Conservation (phyloP, 2,797 vertebrate genomes). For the Triplophysa bombifrons region DNA sequence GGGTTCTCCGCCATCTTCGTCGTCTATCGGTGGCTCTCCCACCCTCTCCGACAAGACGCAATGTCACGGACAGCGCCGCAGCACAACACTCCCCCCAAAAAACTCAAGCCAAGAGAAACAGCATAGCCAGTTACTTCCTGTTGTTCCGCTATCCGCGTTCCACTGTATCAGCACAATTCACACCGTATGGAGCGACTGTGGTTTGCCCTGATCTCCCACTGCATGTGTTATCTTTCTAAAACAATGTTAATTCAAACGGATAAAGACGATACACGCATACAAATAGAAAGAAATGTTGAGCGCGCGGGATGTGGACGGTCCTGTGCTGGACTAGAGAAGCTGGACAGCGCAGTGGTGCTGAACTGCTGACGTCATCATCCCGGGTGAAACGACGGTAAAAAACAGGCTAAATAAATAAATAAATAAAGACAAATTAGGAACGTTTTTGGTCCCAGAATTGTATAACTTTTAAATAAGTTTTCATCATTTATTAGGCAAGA, state of each 20-base stretch:
- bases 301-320: background rate
- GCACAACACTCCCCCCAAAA: slow-evolving; percentile 19
- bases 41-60: slow-evolving; percentile 42
- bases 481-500: too few species aligned
- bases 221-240: background rate
- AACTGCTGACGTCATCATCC: slow-evolving; percentile 31
- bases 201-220: background rate
- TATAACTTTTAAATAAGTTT: too few species aligned
- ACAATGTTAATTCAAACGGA: background rate
- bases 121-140: slow-evolving; percentile 46
- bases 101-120: slow-evolving; percentile 45
- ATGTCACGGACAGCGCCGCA: slow-evolving; percentile 50
- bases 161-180: slow-evolving; percentile 45
- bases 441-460: too few species aligned
- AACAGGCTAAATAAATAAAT: background rate
- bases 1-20: slow-evolving; percentile 72
- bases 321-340: background rate
- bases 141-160: slow-evolving; percentile 30
- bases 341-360: slow-evolving; percentile 43
- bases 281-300: background rate
- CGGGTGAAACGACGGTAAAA: background rate
- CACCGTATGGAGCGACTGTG: background rate
- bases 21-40: slow-evolving; percentile 29
- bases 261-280: background rate
- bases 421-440: background rate